These are phyloP conservation scores for Cranoglanis bouderius DNA, from an alignment of 2,113 vertebrate genomes.

Conservation along the genomic window DNA sequence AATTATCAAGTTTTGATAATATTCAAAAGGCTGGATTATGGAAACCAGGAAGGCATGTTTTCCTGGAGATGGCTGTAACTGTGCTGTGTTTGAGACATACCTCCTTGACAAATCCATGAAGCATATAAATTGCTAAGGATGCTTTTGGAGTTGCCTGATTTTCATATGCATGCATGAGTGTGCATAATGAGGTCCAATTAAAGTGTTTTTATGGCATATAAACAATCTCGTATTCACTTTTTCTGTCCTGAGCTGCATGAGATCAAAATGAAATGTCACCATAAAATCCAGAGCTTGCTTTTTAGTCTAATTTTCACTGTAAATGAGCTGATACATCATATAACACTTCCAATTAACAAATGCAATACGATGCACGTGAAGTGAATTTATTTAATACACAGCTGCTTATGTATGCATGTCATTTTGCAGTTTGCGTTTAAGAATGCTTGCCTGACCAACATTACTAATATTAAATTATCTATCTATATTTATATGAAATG, in stretches of 20 bases:
- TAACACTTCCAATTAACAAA: constrained; percentile 41
- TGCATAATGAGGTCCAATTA: constrained; percentile 70
- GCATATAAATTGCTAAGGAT: constrained; percentile 63
- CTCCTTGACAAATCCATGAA: constrained; percentile 60
- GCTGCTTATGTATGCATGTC: neutral
- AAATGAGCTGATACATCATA: constrained; percentile 37
- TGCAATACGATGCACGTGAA: neutral
- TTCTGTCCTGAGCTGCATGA: constrained; percentile 41
- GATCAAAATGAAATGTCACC: constrained; percentile 48
- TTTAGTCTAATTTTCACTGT: constrained; percentile 34
- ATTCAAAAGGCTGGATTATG: constrained; percentile 66
- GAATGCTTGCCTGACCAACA: constrained; percentile 16
- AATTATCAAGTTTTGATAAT: constrained; percentile 65
- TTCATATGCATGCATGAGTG: constrained; percentile 61
- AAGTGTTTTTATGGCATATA: constrained; percentile 56
- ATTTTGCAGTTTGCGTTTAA: constrained; percentile 8
- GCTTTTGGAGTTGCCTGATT: constrained; percentile 67
- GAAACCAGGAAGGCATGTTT: constrained; percentile 63
- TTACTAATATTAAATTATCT: neutral
- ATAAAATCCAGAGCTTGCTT: constrained; percentile 45
- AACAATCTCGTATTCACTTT: constrained; percentile 43
- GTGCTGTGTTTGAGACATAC: constrained; percentile 54
- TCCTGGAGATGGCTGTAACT: constrained; percentile 65
- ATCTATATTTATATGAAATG: neutral
- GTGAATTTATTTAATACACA: constrained; percentile 21